Percentiles rank a stretch among this genome's conserved stretches.
Conservation (phyloP, 2,797 vertebrate genomes). For the Sarcophilus harrisii region DNA sequence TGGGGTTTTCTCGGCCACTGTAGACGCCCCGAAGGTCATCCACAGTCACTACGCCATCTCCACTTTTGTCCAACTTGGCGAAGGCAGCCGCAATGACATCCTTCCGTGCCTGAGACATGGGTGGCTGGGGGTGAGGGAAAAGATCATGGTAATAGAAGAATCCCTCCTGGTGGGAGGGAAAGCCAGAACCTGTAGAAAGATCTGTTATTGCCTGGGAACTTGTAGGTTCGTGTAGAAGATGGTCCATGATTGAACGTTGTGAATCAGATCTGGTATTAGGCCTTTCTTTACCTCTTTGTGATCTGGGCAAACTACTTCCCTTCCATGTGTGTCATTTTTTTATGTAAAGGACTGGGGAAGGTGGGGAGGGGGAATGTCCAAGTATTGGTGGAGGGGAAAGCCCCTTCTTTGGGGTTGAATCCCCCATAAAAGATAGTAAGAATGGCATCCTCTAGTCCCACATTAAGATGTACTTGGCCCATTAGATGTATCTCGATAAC, state of each 20-base stretch:
- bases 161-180: not conserved
- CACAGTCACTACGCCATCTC: constrained; percentile 83
- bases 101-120: constrained; percentile 84
- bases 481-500: not conserved
- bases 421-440: not conserved
- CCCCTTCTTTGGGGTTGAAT: not conserved
- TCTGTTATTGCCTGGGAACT: not conserved
- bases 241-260: not conserved
- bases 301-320: not conserved
- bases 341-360: not conserved
- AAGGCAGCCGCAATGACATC: constrained; percentile 83
- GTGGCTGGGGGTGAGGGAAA: constrained; percentile 69
- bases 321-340: not conserved
- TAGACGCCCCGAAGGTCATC: constrained; percentile 86
- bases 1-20: constrained; percentile 83
- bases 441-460: not conserved
- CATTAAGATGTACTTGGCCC: not conserved
- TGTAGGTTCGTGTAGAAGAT: not conserved
- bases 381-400: not conserved
- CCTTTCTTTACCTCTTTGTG: not conserved
- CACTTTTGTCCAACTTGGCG: constrained; percentile 84
- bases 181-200: not conserved
- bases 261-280: not conserved
- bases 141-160: not conserved
- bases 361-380: not conserved